A percentile compares a stretch with the other conserved stretches of the same genome.
Conservation (phyloP, 2,888 invertebrate species). For the Sceliomorpha sp. region DNA sequence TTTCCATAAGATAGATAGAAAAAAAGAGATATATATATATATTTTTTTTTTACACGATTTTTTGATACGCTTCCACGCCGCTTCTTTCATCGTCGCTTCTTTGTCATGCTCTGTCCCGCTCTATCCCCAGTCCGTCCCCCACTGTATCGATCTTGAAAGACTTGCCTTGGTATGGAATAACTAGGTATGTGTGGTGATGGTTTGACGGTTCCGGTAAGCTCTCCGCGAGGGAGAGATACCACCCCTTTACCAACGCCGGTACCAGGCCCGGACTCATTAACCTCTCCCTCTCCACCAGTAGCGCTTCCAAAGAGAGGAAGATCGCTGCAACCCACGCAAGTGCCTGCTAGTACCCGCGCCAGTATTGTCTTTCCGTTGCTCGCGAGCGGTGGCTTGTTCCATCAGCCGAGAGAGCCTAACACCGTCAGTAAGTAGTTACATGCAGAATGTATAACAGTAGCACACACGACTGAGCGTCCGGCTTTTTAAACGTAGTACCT, state of each 20-base stretch:
- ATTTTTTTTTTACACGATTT: slow-evolving; percentile 11
- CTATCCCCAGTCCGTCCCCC: background rate
- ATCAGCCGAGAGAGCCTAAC: slow-evolving; percentile 74
- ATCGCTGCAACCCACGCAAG: slow-evolving; percentile 78
- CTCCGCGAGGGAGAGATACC: slow-evolving; percentile 74
- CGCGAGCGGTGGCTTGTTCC: slow-evolving; percentile 83
- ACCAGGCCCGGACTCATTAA: slow-evolving; percentile 75
- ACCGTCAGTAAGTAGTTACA: slow-evolving; percentile 75
- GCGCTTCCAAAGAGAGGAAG: slow-evolving; percentile 70
- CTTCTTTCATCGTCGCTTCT: no score
- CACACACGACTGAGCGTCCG: no score
- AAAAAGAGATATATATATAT: slow-evolving; percentile 1
- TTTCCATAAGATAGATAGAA: no score
- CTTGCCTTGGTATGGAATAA: slow-evolving; percentile 67
- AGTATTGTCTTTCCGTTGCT: slow-evolving; percentile 89
- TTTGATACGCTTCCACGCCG: no score
- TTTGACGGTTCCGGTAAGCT: slow-evolving; percentile 77
- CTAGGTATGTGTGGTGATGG: slow-evolving; percentile 77
- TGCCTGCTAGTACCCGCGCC: slow-evolving; percentile 87
- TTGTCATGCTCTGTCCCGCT: no score
- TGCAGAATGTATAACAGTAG: no score
- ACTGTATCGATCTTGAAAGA: slow-evolving; percentile 26
- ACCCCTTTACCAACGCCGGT: slow-evolving; percentile 72
- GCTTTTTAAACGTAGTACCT: background rate
- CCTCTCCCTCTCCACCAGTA: slow-evolving; percentile 76